These are phyloP conservation scores for Gulo gulo DNA, from an alignment of 2,113 vertebrate genomes.

Conservation along the genomic window DNA sequence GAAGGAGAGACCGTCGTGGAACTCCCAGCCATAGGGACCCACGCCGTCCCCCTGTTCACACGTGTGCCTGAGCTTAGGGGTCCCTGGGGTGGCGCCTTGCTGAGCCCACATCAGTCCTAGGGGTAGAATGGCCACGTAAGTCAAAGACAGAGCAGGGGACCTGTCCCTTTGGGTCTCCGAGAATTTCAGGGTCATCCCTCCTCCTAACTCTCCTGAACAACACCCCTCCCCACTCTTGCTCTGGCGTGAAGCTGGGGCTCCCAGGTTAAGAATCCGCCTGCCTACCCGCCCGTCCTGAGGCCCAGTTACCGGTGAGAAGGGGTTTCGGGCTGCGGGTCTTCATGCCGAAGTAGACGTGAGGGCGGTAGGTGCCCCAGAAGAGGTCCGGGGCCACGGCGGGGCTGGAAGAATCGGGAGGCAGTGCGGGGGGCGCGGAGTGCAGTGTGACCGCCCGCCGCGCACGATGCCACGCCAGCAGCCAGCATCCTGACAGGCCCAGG, in stretches of 20 bases:
- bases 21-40: constrained; percentile 91
- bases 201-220: not conserved
- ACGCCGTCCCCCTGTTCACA: constrained; percentile 92
- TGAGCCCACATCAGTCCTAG: constrained; percentile 96
- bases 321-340: constrained; percentile 92
- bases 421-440: constrained; percentile 85
- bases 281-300: not conserved
- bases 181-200: constrained; percentile 8
- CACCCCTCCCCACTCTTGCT: not conserved
- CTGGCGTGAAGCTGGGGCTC: not conserved
- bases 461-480: constrained; percentile 85
- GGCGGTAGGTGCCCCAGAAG: constrained; percentile 96
- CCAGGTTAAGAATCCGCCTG: not conserved
- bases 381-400: constrained; percentile 83
- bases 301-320: constrained; percentile 88
- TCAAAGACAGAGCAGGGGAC: constrained; percentile 10
- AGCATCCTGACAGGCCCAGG: constrained; percentile 84
- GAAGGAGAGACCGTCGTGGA: constrained; percentile 92
- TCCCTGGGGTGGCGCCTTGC: constrained; percentile 81
- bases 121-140: constrained; percentile 64
- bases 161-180: not conserved
- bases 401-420: constrained; percentile 85
- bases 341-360: constrained; percentile 97
- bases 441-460: constrained; percentile 85
- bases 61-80: constrained; percentile 89